These are phyloP conservation scores for Eulemur mongoz DNA, from an alignment of 2,797 vertebrate species.

Conservation along the genomic window DNA sequence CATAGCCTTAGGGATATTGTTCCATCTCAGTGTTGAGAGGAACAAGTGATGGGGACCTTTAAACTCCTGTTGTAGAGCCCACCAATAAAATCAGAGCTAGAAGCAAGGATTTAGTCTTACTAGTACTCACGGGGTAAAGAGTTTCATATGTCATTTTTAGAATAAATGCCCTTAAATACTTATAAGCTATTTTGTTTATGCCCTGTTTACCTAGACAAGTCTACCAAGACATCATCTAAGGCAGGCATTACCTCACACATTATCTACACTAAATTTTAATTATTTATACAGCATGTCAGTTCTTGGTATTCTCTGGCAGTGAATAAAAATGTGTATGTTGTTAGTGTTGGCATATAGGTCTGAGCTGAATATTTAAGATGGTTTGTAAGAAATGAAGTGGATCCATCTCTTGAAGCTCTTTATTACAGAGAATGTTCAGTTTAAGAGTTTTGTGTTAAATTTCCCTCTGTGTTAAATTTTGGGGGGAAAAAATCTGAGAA, in stretches of 20 bases:
- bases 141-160: background rate
- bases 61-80: background rate
- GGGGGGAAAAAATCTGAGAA: background rate
- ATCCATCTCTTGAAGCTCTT: background rate
- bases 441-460: background rate
- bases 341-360: conserved; percentile 6
- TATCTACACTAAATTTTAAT: background rate
- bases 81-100: background rate
- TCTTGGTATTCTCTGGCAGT: conserved; percentile 51
- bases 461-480: background rate
- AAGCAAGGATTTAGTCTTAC: background rate
- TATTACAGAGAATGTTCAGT: background rate
- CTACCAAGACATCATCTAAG: background rate
- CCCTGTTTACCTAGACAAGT: background rate
- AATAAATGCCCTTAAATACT: background rate
- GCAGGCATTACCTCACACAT: conserved; percentile 15
- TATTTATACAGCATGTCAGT: conserved; percentile 23
- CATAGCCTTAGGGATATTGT: background rate
- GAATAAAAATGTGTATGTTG: background rate
- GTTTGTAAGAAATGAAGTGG: background rate
- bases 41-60: background rate
- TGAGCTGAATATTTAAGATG: background rate
- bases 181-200: background rate
- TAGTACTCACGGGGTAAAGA: background rate
- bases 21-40: background rate